Base-by-base conservation (phyloP, 2,888 invertebrate genomes). In the Spisula subtruncata region DNA sequence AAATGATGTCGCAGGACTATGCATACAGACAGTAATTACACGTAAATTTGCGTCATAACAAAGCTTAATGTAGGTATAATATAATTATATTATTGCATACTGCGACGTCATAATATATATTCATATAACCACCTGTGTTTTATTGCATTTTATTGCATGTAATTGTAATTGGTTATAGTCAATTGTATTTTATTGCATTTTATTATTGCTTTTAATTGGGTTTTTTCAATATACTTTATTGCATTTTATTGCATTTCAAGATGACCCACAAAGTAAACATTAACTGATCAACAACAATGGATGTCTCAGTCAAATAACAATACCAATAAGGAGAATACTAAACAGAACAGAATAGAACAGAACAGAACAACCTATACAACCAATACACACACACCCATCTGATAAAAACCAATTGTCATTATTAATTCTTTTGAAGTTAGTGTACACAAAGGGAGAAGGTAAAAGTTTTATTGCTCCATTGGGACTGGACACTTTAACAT, bases 361-460 rank as follows among this genome's bases (percentile, higher is more conserved):
- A n/a, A n/a, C n/a, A n/a, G n/a, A n/a, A n/a, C n/a, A n/a, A 32
- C 32, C 5, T 35, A 32, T 35, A 75, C 14, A 75, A 35, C 5
- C 29, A 75, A 35, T 75, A 35, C 12, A 75, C 29, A 75, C 32
- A 35, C 12, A 75, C 29, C 32, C 32, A 75, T 75, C 75, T 32
- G 75, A 75, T 75, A 29, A 32, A 10, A 75, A 5, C 16, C 35
- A 75, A 14, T 35, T 18, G 80, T 83, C 75, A 88, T 88, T 83
- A 88, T 46, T 41, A 79, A 88, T 88, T 83, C 87, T 79, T 88
- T 88, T 88, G 87, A 88, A 79, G 87, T 82, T 79, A 29, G 80
- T n/a, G 29, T 60, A 54, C n/a, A 80, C 80, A 83, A n/a, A 80
- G 18, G 16, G 46, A 35, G 29, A 83, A 86, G 79, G 83, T 87